Evolutionary conservation across 2,888 invertebrate species (phyloP), one percentile per base, ranked within the genome.

Genomic region (Schizotus pectinicornis): DNA sequence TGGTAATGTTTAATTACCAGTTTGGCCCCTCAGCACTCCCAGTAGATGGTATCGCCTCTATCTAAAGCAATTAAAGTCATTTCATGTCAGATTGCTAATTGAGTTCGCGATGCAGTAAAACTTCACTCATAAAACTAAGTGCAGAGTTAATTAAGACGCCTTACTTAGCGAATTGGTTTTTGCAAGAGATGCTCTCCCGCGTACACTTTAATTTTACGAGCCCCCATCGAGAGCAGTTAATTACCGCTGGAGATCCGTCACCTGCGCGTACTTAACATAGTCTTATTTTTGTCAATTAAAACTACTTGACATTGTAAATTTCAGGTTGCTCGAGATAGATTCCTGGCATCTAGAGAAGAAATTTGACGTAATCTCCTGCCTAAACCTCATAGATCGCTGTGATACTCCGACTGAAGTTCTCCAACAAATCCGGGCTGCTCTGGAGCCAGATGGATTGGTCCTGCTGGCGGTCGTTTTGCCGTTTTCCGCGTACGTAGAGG

Each of bases 301-400:
- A 6, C 8, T 22, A 35, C 3, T 11, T 3, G 6, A 3, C 6
- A 35, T 35, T 11, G 2, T 11, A 32, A 53, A 32, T 57, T 61
- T 39, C 81, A 92, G 92, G 39, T 77, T 92, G 12, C 78, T 93
- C 45, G 90, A 89, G 66, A 83, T 88, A 1, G 87, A 90, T 35
- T 81, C 82, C 2, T 91, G 91, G 91, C 78, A 81, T 55, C 76
- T 79, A 51, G 72, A 75, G 38, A 80, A 82, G 46, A 83, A 83
- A 67, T 94, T 87, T 80, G 89, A 93, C 72, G 86, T 94, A 62
- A 89, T 96, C 64, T 87, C 90, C 60, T 97, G 96, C 80, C 82
- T 99, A 62, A 99, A 99, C 80, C 86, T 98, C 32, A 82, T 98
- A 65, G 98, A 99, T 80, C 88, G 98, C 51, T 97, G 97, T 81